Percentiles rank a stretch among this genome's conserved stretches.
phyloP scores from a whole-genome alignment of 2,888 invertebrate species.

The Oscheius sp. region DNA sequence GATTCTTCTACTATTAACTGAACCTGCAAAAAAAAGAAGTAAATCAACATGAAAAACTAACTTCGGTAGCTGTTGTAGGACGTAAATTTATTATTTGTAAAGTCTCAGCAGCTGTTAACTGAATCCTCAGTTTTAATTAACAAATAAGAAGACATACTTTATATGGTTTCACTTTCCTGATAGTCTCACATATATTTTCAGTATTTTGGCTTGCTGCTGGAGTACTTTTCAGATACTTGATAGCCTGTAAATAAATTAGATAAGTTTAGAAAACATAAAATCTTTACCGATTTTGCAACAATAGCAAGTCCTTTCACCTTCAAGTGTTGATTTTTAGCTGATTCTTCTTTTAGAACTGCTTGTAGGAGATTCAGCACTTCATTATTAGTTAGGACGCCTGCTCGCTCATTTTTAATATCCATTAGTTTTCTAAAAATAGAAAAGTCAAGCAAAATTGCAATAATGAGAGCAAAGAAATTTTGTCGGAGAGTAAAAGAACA shows the following conservation, averaged over 20 bases:
- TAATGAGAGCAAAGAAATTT: no score
- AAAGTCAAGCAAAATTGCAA: no score
- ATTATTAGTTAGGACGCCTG: constrained; percentile 50
- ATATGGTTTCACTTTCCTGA: constrained; percentile 6
- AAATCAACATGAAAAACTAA: background rate
- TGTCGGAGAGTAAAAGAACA: no score
- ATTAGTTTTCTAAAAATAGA: constrained; percentile 35
- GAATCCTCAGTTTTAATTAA: constrained; percentile 11
- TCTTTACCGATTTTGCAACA: background rate
- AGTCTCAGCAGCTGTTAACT: constrained; percentile 56
- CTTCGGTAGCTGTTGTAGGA: constrained; percentile 48
- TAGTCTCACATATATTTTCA: constrained; percentile 1
- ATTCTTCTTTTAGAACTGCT: background rate
- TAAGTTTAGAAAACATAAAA: constrained; percentile 2
- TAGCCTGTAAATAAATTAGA: background rate
- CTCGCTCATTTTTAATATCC: constrained; percentile 53
- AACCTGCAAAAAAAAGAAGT: constrained; percentile 37
- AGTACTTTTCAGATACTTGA: constrained; percentile 14
- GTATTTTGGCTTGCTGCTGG: constrained; percentile 11
- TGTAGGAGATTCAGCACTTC: constrained; percentile 49
- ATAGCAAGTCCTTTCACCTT: background rate
- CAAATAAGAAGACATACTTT: background rate
- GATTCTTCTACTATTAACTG: constrained; percentile 60
- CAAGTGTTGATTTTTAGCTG: constrained; percentile 35
- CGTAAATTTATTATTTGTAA: constrained; percentile 55